Evolutionary conservation across 2,888 invertebrate species (phyloP), one percentile per base, ranked within the genome.

Genomic region (Leptopilina myrica): DNA sequence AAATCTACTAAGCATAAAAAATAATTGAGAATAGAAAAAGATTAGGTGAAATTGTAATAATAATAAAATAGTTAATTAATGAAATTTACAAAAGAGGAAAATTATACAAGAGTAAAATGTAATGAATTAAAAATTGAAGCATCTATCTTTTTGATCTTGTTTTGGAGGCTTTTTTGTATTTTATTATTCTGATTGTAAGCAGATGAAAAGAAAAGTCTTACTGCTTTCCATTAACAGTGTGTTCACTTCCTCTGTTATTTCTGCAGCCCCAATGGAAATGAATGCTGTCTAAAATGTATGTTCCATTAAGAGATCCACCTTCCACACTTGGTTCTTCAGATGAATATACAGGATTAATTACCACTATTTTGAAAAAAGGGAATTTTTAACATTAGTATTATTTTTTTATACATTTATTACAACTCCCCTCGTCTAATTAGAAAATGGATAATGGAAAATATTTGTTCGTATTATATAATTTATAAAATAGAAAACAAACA

Each of bases 241-340:
- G 67, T 40, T 67, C 67, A 67, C 46, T 67, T 15, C 46, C 67
- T 46, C 11, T 46, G 46, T 67, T 20, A 67, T 67, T 49, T 67
- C 46, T 46, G 8, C 15, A 5, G 20, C 67, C 67, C 67, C 67
- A 67, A 67, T 67, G 67, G 12, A 49, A 67, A 46, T 67, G 67
- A 67, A 67, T 20, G 67, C 20, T 67, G 9, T 20, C 46, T 67
- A 67, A 43, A 12, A 46, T 12, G 20, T 67, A 67, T 15, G 46
- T 46, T 46, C 66, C 66, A 67, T 67, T 46, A 67, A 67, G 66
- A 67, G 66, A 46, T 46, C 67, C 67, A 67, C 67, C 67, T 67
- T 67, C 46, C 67, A 67, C 20, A 67, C 46, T 67, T 11, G 67
- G 67, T 20, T 67, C 46, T 5, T 15, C 20, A 46, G 12, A 15